Conservation (phyloP, 2,797 vertebrate genomes). For the Steatocranus sp. region DNA sequence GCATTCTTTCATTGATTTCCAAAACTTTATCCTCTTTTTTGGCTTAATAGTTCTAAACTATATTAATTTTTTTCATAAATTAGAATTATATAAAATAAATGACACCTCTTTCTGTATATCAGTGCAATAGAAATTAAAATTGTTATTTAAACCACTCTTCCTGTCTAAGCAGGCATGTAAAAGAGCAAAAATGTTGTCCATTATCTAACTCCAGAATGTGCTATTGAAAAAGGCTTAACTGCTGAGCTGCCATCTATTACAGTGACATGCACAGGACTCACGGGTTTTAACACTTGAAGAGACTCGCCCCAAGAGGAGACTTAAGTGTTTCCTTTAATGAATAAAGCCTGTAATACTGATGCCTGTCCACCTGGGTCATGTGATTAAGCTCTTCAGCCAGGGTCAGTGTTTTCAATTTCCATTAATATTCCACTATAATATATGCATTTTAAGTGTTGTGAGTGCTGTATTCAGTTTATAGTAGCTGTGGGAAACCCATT, state of each 20-base stretch:
- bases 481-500: slow-evolving; percentile 23
- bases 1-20: not conserved
- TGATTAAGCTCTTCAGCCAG: slow-evolving; percentile 27
- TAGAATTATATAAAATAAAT: not conserved
- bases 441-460: slow-evolving; percentile 14
- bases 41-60: not conserved
- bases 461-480: slow-evolving; percentile 5
- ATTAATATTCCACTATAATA: slow-evolving; percentile 36
- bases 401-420: slow-evolving; percentile 40
- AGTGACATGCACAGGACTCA: slow-evolving; percentile 4
- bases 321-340: slow-evolving; percentile 47
- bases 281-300: slow-evolving; percentile 15
- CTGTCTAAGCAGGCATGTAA: not conserved
- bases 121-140: not conserved
- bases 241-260: slow-evolving; percentile 25
- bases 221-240: slow-evolving; percentile 30
- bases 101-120: not conserved
- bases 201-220: slow-evolving; percentile 1
- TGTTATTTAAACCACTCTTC: not conserved
- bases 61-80: not conserved
- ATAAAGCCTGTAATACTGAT: slow-evolving; percentile 10
- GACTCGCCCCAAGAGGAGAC: slow-evolving; percentile 17
- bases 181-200: slow-evolving; percentile 4
- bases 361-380: slow-evolving; percentile 26
- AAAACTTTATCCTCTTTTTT: not conserved